Percentiles rank a stretch among this genome's conserved stretches.
phyloP scores from a whole-genome alignment of 2,113 vertebrate genomes.

The Isichthys henryi region DNA sequence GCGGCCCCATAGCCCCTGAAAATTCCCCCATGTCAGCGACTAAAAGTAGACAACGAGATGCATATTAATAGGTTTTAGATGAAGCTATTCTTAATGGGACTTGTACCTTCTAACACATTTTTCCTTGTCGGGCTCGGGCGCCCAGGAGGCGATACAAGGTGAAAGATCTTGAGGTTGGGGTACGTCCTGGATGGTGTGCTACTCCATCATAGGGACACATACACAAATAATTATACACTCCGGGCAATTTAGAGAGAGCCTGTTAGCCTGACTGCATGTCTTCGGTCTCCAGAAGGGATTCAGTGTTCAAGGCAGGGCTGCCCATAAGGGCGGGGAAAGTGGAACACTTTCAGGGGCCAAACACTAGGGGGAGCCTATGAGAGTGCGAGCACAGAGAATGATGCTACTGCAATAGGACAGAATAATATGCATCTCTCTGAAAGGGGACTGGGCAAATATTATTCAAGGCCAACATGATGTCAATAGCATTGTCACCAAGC shows the following conservation, averaged over 20 bases:
- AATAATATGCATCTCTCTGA: conserved; percentile 9
- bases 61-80: background rate
- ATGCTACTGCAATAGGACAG: background rate
- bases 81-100: background rate
- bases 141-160: background rate
- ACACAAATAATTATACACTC: background rate
- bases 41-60: background rate
- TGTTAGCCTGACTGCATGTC: background rate
- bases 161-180: background rate
- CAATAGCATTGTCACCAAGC: conserved; percentile 31
- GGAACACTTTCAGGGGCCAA: background rate
- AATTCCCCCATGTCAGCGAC: background rate
- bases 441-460: conserved; percentile 25
- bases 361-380: background rate
- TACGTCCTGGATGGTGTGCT: background rate
- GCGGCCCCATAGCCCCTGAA: background rate
- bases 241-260: background rate
- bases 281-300: background rate
- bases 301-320: background rate
- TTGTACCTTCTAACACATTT: background rate
- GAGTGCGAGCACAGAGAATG: background rate
- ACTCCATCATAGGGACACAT: background rate
- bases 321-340: background rate
- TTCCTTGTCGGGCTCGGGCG: background rate
- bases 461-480: conserved; percentile 31